phyloP scores from a whole-genome alignment of 2,888 invertebrate genomes.

The Gandaritis pyraliata region DNA sequence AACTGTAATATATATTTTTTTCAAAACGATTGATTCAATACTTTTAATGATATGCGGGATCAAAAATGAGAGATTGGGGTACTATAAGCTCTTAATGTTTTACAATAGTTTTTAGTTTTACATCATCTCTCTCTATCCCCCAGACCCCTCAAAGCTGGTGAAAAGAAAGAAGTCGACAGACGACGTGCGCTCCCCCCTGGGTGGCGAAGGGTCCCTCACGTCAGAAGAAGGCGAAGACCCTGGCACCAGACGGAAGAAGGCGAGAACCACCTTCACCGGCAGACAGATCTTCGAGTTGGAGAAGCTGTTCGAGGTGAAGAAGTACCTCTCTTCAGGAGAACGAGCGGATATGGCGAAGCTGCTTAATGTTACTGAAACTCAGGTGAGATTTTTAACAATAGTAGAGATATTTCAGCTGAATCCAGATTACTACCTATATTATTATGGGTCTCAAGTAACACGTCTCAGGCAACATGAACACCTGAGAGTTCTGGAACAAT shows the following conservation, averaged over 20 bases:
- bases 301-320: slow-evolving; percentile 97
- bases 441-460: too few relatives aligned
- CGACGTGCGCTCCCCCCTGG: slow-evolving; percentile 73
- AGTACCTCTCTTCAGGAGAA: slow-evolving; percentile 97
- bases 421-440: too few relatives aligned
- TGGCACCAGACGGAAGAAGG: slow-evolving; percentile 89
- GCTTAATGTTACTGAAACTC: slow-evolving; percentile 97
- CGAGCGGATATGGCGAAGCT: slow-evolving; percentile 97
- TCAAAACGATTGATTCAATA: too few relatives aligned
- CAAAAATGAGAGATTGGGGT: too few relatives aligned
- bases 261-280: slow-evolving; percentile 97
- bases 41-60: too few relatives aligned
- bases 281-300: slow-evolving; percentile 98
- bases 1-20: too few relatives aligned
- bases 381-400: slow-evolving; percentile 85
- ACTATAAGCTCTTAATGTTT: too few relatives aligned
- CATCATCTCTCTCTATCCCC: slow-evolving; percentile 22
- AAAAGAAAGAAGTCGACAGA: slow-evolving; percentile 80
- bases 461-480: too few relatives aligned
- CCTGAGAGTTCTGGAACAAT: too few relatives aligned
- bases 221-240: slow-evolving; percentile 83
- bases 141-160: slow-evolving; percentile 72
- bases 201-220: slow-evolving; percentile 74
- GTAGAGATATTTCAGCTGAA: too few relatives aligned
- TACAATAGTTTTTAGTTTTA: too few relatives aligned